Base-by-base conservation (phyloP, 2,888 invertebrate species). In the Eupeodes latifasciatus region DNA sequence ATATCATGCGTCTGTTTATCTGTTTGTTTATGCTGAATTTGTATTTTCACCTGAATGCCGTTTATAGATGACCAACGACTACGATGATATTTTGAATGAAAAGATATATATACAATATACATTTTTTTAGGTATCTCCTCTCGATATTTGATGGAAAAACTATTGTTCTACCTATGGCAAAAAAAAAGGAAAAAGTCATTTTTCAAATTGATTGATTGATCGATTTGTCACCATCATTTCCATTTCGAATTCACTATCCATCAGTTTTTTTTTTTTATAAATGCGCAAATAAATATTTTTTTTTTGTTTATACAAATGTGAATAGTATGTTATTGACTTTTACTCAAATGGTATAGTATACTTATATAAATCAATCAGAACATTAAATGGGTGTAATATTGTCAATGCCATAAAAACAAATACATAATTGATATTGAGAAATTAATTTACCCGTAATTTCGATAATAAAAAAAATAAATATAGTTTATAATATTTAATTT, bases 161-260 rank as follows among this genome's bases (percentile, higher is more conserved):
- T 51, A 34, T 51, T 34, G 49, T 49, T 34, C 7, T 59, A 61
- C 44, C 36, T 69, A 47, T 44, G 40, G 6, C 0, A 40, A 40
- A 40, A 40, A 40, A 40, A 40, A 5, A 5, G 5, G 5, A 5
- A 55, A 0, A 53, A 66, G 44, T 53, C 51, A 72, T 62, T 11
- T 62, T 53, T 51, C 62, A 47, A 80, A 72, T 72, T 72, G 72
- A 64, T 69, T 78, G 69, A 78, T 81, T 66, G 67, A 75, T 75
- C 66, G 75, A 75, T 81, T 75, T 75, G 59, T 66, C 27, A 36
- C n/a, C 59, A 62, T 36, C 59, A 62, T 36, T n/a, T 55, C 53
- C 53, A 12, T 14, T 53, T 71, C 44, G n/a, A 27, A 27, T 53
- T 19, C 6, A 49, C 11, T 59, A 49, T 59, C 51, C 14, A 36